Base-by-base conservation (phyloP, 1,140 invertebrate genomes). In the Thalassaphorura encarpata region DNA sequence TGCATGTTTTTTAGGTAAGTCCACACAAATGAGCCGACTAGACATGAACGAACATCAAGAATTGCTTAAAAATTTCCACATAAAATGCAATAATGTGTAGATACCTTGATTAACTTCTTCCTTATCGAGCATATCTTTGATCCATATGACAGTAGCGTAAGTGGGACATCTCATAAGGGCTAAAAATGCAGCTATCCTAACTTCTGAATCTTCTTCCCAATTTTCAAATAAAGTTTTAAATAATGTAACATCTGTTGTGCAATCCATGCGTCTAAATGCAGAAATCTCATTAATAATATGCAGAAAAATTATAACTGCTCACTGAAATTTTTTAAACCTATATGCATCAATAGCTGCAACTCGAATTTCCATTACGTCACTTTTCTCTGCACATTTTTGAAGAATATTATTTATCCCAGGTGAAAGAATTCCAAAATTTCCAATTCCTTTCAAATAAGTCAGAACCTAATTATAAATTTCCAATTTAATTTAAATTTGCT, bases 21-120 rank as follows among this genome's bases (percentile, higher is more conserved):
- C 87, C 87, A 93, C 8, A 97, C 84, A 69, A 91, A 97, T 13
- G 90, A 90, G 5, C 89, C 89, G 50, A 93, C 91, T 89, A 68
- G 24, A 75, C 75, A 6, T 26, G 40, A 52, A 40, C 26, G 18
- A 62, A 31, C 39, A 4, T 16, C 13, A 19, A 24, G 46, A 61
- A 64, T 49, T 11, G 33, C 11, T 36, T 36, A 36, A 11, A 36
- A n/a, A n/a, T n/a, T n/a, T n/a, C n/a, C n/a, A 36, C 11, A 36
- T 11, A 36, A 36, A 36, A 15, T 33, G 27, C 29, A 50, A 33
- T 13, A 18, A 8, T 26, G 16, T 15, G 39, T 57, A 62, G 41
- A 66, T 72, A 87, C 86, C 86, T 80, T 96, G 90, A 71, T 94
- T 94, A 1, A 92, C 81, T 67, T 84, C 76, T 70, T 95, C 91